Conservation (phyloP, 2,113 vertebrate genomes). For the Pygoscelis adeliae region DNA sequence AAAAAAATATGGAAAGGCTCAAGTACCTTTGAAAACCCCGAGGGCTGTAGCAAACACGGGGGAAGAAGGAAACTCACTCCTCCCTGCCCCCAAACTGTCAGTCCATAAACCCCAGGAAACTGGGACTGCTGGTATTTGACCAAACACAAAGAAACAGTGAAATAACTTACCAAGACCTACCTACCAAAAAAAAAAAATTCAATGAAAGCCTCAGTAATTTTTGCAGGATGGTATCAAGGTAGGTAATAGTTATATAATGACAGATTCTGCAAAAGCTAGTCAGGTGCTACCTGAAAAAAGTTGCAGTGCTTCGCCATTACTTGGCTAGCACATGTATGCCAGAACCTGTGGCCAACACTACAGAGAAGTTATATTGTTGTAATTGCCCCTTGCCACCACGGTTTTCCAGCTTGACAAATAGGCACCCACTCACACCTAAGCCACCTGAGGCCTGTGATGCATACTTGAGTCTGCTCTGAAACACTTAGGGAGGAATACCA, state of each 20-base stretch:
- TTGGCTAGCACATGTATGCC: background rate
- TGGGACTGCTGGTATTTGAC: background rate
- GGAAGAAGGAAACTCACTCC: background rate
- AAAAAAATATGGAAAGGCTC: background rate
- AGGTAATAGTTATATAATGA: background rate
- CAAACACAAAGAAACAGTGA: background rate
- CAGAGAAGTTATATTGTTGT: background rate
- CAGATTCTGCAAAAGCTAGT: background rate
- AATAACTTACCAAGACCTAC: conserved; percentile 40
- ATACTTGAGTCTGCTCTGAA: background rate
- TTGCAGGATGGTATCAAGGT: background rate
- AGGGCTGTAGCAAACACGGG: conserved; percentile 1
- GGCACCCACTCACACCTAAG: background rate
- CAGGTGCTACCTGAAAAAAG: background rate
- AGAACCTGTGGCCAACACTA: background rate
- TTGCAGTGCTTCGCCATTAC: background rate
- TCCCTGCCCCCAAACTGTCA: background rate
- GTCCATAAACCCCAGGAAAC: background rate
- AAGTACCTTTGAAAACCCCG: background rate
- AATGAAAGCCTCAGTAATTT: background rate
- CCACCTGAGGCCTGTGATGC: background rate
- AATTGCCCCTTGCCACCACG: background rate
- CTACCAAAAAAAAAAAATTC: background rate
- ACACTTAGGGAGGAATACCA: background rate
- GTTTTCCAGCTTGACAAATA: background rate